A percentile compares a stretch with the other conserved stretches of the same genome.
phyloP scores from a whole-genome alignment of 2,888 invertebrate genomes.

The Spicauda simplicius region DNA sequence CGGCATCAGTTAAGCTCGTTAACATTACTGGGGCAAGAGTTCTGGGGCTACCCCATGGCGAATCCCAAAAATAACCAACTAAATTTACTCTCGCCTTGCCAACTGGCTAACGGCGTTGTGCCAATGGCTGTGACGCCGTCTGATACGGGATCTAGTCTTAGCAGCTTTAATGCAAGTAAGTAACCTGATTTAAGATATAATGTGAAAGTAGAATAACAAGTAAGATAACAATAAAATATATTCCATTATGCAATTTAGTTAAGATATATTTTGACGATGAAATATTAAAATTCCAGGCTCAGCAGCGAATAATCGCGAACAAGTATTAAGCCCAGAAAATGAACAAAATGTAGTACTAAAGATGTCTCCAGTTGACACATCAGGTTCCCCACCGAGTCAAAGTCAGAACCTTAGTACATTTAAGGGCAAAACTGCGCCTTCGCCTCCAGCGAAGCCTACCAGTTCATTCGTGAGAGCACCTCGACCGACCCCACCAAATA shows the following conservation, averaged over 20 bases:
- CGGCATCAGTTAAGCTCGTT: conserved; percentile 95
- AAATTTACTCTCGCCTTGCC: conserved; percentile 69
- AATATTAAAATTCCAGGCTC: conserved; percentile 70
- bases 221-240: not conserved
- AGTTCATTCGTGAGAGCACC: conserved; percentile 85
- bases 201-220: not conserved
- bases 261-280: too few relatives aligned
- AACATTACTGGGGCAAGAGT: conserved; percentile 95
- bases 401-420: conserved; percentile 87
- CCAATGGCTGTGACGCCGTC: conserved; percentile 85
- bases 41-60: conserved; percentile 93
- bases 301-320: conserved; percentile 71
- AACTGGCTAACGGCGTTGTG: conserved; percentile 65
- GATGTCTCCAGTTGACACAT: conserved; percentile 88
- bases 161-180: conserved; percentile 88
- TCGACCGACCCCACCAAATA: conserved; percentile 93
- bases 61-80: conserved; percentile 86
- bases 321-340: conserved; percentile 68
- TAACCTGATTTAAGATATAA: not conserved
- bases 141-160: conserved; percentile 89
- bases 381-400: conserved; percentile 79
- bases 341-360: conserved; percentile 90
- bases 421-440: conserved; percentile 86
- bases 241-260: too few relatives aligned
- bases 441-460: conserved; percentile 78